Base-by-base conservation (phyloP, 2,888 invertebrate genomes). In the Leptinotarsa juncta region DNA sequence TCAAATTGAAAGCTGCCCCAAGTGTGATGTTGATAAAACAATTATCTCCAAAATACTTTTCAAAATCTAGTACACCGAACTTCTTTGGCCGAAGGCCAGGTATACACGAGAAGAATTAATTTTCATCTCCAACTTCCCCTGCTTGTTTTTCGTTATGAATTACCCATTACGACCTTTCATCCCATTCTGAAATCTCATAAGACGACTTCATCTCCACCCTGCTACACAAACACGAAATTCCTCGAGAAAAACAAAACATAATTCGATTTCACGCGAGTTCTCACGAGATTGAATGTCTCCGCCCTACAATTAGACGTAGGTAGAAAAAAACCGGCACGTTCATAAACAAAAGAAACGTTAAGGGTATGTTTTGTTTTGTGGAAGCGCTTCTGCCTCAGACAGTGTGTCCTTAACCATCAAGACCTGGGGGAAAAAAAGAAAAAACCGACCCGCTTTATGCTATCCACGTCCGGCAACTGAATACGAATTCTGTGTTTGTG, bases 311-410 rank as follows among this genome's bases (percentile, higher is more conserved):
- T 72, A 75, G 72, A 62, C 48, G 51, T n/a, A 53, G 67, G 42
- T 26, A 50, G 62, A 69, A 68, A 71, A 72, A 77, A 67, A 53
- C 77, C 71, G 67, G 66, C 70, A 70, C 75, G 68, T 67, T 65
- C 51, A 75, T 72, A 74, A 74, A 75, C 76, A 78, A 78, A 76
- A 76, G 76, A 74, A 76, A 69, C 62, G 71, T 55, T 70, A 55
- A 70, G 72, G 74, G 71, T 76, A 74, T 68, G 74, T 74, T 74
- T 77, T 75, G 73, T 73, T 72, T 67, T 55, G 76, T 70, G 53
- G 49, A 53, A 62, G 71, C 70, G 72, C 53, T 74, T 76, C 74
- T 77, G 74, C 60, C 71, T 69, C 68, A 70, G 76, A 76, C 73
- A 68, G 67, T 26, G 67, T 77, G 69, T 72, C 74, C 74, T 71